phyloP scores from a whole-genome alignment of 1,140 invertebrate genomes.

The Eulimnadia texana region DNA sequence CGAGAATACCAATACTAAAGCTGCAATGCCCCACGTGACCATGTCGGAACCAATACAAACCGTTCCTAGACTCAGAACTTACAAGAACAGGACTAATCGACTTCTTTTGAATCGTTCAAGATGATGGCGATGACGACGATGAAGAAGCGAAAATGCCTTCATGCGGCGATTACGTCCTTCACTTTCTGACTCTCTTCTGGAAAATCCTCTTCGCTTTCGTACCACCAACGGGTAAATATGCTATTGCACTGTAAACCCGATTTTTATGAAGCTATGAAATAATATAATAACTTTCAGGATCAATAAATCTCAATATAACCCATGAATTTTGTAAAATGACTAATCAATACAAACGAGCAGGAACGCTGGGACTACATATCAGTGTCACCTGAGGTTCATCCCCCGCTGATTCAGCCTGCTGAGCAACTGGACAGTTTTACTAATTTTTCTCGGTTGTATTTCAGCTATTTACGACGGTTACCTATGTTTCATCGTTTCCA shows the following conservation, averaged over 20 bases:
- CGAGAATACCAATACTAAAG: no score
- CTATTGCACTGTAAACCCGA: no score
- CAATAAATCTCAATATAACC: background rate
- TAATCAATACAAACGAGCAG: background rate
- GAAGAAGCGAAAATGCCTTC: slow-evolving; percentile 50
- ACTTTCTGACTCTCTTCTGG: slow-evolving; percentile 93
- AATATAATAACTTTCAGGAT: no score
- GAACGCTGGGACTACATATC: background rate
- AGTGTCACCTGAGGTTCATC: no score
- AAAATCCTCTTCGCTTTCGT: slow-evolving; percentile 94
- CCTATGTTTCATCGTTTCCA: slow-evolving; percentile 41
- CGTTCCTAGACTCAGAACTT: no score
- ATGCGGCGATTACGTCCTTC: slow-evolving; percentile 84
- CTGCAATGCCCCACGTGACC: no score
- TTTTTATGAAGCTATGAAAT: no score
- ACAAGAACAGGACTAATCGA: no score
- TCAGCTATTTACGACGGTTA: slow-evolving; percentile 30
- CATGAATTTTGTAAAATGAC: background rate
- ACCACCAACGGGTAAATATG: slow-evolving; percentile 73
- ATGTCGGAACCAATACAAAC: no score
- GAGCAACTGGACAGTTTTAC: no score
- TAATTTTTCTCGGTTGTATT: background rate
- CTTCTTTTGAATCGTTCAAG: no score
- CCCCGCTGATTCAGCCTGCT: no score
- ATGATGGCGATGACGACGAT: slow-evolving; percentile 44